These are phyloP conservation scores for Penaeus indicus DNA, from an alignment of 1,140 invertebrate species.

Conservation along the genomic window DNA sequence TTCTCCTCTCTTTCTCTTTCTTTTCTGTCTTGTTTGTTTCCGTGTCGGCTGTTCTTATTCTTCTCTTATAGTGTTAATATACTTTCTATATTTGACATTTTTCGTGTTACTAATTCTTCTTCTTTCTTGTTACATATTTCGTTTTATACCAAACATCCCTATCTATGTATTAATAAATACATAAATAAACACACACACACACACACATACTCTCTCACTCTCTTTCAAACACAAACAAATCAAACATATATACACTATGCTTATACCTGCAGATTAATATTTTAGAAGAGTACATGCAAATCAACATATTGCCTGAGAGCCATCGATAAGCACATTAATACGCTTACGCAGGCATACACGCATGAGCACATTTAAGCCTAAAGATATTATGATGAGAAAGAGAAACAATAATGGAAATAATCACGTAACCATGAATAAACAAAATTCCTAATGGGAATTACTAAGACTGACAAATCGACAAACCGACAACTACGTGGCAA, in stretches of 20 bases:
- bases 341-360: neutral
- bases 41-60: no score
- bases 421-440: neutral
- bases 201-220: neutral
- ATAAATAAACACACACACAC: neutral
- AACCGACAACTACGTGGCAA: no score
- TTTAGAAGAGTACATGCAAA: neutral
- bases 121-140: no score
- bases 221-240: neutral
- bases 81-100: no score
- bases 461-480: no score
- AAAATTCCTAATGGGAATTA: neutral
- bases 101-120: no score
- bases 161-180: neutral
- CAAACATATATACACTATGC: neutral
- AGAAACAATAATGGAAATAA: neutral
- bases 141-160: neutral
- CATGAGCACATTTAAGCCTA: neutral
- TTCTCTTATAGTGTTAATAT: no score
- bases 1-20: no score
- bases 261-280: neutral
- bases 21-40: no score
- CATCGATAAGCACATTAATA: neutral
- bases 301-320: neutral
- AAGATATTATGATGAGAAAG: neutral